Evolutionary conservation across 2,113 vertebrate genomes (phyloP), one percentile per base, ranked within the genome.

Genomic region (Delphinapterus leucas): DNA sequence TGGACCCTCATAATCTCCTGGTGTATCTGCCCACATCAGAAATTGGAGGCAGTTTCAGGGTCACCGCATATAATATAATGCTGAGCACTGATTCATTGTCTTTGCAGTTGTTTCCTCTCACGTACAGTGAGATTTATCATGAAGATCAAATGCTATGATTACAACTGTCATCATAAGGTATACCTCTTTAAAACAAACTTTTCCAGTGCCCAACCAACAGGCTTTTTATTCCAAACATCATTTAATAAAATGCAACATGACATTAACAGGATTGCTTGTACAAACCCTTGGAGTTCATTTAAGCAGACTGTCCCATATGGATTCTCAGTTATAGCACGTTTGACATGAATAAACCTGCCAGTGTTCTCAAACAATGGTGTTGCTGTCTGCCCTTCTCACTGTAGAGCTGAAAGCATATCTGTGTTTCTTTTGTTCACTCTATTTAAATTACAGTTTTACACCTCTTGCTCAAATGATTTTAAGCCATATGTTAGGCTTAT

Each of bases 241-340:
- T 47, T 92, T 97, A 95, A 88, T 95, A 94, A 95, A 96, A 94
- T 95, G 60, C 18, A 94, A 21, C 33, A 33, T 36, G 85, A 88
- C 55, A 26, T 94, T 84, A 79, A 38, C 88, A 88, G 67, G 60
- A 49, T 85, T 91, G 89, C 82, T 76, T 81, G 71, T 55, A 47
- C 73, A 86, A 97, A 74, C 26, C 21, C 23, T 77, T 21, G 68
- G 65, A 93, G 61, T 96, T 94, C 55, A 81, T 94, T 96, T 92
- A 95, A 90, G 65, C 49, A 71, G 65, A 67, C 25, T 76, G 68
- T n/a, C 86, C 65, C 1, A 2, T 82, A 88, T 94, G 33, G 91
- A 94, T 95, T 96, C 71, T 84, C 95, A 88, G 18, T 93, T 93
- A 85, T 18, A 86, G 36, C 73, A 23, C 26, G 26, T 70, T 93